Evolutionary conservation across 1,140 invertebrate species (phyloP).

Genomic region (Drosophila lacteicornis): DNA sequence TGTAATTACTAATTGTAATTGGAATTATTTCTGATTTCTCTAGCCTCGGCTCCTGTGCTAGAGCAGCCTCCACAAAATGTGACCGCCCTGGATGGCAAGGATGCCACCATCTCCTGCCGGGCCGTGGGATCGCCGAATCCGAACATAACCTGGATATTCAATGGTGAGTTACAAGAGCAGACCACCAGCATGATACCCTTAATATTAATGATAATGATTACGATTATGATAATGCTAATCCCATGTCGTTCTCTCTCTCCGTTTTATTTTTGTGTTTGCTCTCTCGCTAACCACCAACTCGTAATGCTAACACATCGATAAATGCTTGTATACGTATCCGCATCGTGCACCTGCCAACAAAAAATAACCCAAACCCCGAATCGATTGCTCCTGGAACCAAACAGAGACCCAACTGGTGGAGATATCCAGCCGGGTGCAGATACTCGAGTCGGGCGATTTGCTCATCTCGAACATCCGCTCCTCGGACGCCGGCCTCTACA

Average conservation of each 20-base stretch:
- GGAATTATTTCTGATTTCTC: not conserved
- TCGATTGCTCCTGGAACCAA: not conserved
- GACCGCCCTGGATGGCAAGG: slow-evolving; percentile 96
- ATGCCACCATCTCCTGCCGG: slow-evolving; percentile 93
- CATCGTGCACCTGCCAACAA: slow-evolving; percentile 5
- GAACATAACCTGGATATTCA: slow-evolving; percentile 95
- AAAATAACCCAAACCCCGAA: slow-evolving; percentile 3
- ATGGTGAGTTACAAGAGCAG: slow-evolving; percentile 87
- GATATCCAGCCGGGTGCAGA: slow-evolving; percentile 90
- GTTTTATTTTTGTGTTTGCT: slow-evolving; percentile 30
- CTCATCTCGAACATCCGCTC: slow-evolving; percentile 93
- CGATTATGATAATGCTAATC: slow-evolving; percentile 47
- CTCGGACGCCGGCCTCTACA: slow-evolving; percentile 94
- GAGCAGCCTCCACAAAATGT: slow-evolving; percentile 92
- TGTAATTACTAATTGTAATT: slow-evolving; percentile 4
- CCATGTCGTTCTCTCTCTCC: slow-evolving; percentile 39
- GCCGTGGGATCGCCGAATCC: slow-evolving; percentile 95
- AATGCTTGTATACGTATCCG: slow-evolving; percentile 37
- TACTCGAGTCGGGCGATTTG: slow-evolving; percentile 93
- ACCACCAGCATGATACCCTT: slow-evolving; percentile 2
- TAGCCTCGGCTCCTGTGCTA: slow-evolving; percentile 94
- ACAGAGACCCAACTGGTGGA: slow-evolving; percentile 83
- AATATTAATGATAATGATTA: slow-evolving; percentile 9
- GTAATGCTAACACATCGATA: slow-evolving; percentile 32
- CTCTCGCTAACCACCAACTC: slow-evolving; percentile 39